phyloP scores from a whole-genome alignment of 2,797 vertebrate genomes.

The Corythornis leucogaster region DNA sequence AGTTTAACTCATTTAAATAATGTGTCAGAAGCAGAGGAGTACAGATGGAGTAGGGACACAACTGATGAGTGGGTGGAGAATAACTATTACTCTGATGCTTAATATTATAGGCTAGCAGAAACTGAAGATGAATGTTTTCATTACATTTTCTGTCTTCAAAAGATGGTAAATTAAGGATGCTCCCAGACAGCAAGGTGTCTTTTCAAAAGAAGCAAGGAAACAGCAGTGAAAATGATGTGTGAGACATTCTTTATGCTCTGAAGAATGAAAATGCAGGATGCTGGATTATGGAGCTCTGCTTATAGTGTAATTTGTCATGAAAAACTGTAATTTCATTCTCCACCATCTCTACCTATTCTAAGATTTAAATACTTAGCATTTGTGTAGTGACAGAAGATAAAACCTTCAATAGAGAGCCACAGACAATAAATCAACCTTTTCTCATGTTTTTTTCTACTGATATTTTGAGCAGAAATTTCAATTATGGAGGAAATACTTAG shows the following conservation, averaged over 20 bases:
- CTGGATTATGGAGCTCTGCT: conserved; percentile 10
- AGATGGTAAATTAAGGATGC: conserved; percentile 38
- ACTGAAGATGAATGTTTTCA: conserved; percentile 21
- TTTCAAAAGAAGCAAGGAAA: background rate
- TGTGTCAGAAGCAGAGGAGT: background rate
- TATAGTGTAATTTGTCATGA: conserved; percentile 37
- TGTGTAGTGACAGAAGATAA: conserved; percentile 1
- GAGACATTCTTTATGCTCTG: conserved; percentile 25
- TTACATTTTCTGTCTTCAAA: conserved; percentile 38
- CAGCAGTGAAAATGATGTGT: background rate
- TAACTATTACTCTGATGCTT: background rate
- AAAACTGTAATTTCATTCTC: conserved; percentile 21
- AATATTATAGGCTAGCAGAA: conserved; percentile 2
- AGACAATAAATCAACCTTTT: background rate
- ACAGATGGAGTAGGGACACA: background rate
- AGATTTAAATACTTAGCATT: background rate
- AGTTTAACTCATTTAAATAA: background rate
- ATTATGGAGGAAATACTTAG: background rate
- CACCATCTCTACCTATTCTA: background rate
- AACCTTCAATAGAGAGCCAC: background rate
- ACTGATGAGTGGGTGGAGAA: conserved; percentile 23
- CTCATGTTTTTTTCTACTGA: background rate
- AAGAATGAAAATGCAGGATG: conserved; percentile 24
- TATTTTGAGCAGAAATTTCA: background rate
- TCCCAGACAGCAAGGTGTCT: conserved; percentile 24